Base-by-base conservation (phyloP, 1,140 invertebrate genomes). In the Eulimnadia texana region DNA sequence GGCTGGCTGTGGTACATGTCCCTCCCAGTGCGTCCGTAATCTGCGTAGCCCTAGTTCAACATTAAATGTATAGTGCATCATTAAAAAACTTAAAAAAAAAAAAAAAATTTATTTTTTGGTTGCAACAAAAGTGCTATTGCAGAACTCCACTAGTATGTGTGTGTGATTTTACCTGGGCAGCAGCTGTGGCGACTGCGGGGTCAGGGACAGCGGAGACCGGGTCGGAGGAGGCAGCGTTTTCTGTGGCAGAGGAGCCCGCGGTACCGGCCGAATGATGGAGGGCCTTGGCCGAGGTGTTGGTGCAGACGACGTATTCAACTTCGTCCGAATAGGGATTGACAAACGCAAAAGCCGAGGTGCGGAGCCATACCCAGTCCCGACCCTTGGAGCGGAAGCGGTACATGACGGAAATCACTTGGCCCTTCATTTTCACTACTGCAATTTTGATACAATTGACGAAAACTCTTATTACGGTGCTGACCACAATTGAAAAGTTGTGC, bases 241-340 rank as follows among this genome's bases (percentile, higher is more conserved):
- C n/a, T n/a, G n/a, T n/a, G n/a, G n/a, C 25, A 54, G 22, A 16
- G 9, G 25, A 16, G 57, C 16, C 19, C 19, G 20, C 25, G 22
- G 3, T 54, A 52, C 58, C 63, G 51, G 61, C 79, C 81, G 79
- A 73, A 88, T 42, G 33, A 42, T 42, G 33, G 6, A 42, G 33
- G 33, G 33, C 33, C 84, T 95, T 97, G 50, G 90, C 86, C 24
- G 87, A 84, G 53, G 88, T 88, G 72, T 97, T 96, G 54, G 92
- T 98, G 75, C 93, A 96, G 9, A 98, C 92, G 69, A 98, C 95
- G 71, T 97, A 98, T 72, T 98, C 94, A 3, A 98, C 88, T 64
- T 96, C 93, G 70, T 97, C 92, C 54, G 90, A 95, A 73, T 90
- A 98, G 0, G 94, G 94, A 76, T 98, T 98, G 62, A 95, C 77